Conservation (phyloP, 2,888 invertebrate genomes). For the Carpatolechia fugitivella region DNA sequence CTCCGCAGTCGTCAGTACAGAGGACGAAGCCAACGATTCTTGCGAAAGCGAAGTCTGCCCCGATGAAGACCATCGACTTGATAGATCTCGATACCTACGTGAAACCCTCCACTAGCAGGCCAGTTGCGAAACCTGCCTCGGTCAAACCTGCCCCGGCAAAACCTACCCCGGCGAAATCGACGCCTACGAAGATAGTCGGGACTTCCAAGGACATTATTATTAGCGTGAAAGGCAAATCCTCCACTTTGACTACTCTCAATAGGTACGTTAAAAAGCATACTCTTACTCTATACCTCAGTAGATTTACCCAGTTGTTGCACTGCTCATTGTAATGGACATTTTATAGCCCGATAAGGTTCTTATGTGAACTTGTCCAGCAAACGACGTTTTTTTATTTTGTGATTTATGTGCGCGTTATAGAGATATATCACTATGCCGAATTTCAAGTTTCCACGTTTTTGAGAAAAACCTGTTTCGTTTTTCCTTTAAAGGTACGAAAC, state of each 20-base stretch:
- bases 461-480: too few relatives aligned
- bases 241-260: slow-evolving; percentile 1
- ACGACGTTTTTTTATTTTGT: too few relatives aligned
- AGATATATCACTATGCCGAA: too few relatives aligned
- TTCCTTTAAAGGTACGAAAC: too few relatives aligned
- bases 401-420: too few relatives aligned
- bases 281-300: neutral
- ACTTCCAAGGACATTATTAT: slow-evolving; percentile 33
- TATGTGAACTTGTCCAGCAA: too few relatives aligned
- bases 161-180: neutral
- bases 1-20: neutral
- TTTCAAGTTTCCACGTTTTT: too few relatives aligned
- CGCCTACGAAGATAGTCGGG: slow-evolving; percentile 17
- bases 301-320: too few relatives aligned
- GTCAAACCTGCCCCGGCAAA: neutral
- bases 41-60: neutral
- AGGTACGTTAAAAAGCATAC: slow-evolving; percentile 1
- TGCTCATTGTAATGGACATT: too few relatives aligned
- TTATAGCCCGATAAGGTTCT: too few relatives aligned
- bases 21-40: neutral
- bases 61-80: neutral
- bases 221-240: slow-evolving; percentile 24
- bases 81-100: neutral
- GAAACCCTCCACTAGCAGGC: neutral
- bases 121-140: neutral